These are phyloP conservation scores for Silurus meridionalis DNA, from an alignment of 2,113 vertebrate species.

Conservation along the genomic window DNA sequence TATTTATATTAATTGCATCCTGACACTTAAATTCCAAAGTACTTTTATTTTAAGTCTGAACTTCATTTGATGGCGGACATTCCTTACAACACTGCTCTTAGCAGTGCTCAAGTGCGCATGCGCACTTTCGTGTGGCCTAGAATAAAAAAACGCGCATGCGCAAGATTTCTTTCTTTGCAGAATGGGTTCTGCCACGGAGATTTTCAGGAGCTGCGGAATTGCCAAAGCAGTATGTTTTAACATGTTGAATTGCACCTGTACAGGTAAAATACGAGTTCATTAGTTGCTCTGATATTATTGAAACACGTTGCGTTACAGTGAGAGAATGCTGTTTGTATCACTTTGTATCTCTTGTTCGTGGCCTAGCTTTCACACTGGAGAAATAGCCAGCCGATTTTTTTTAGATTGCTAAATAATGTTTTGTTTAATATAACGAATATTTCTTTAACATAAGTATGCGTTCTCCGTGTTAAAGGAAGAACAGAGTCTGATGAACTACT, in stretches of 20 bases:
- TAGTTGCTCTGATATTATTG: background rate
- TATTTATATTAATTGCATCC: background rate
- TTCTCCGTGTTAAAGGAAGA: background rate
- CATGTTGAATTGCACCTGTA: background rate
- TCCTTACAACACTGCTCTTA: background rate
- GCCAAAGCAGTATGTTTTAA: background rate
- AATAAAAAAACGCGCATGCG: constrained; percentile 36
- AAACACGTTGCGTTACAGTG: background rate
- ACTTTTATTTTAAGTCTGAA: background rate
- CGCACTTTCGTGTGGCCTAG: background rate
- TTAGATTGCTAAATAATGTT: background rate
- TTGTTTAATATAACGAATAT: background rate
- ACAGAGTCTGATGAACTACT: background rate
- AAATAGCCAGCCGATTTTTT: no score
- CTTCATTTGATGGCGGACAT: background rate
- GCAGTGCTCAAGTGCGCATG: constrained; percentile 35
- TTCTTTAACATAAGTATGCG: background rate
- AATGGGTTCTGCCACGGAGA: background rate
- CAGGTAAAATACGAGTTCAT: constrained; percentile 24
- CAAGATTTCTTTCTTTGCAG: background rate
- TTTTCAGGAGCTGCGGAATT: background rate
- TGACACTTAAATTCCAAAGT: background rate
- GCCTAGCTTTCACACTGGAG: background rate
- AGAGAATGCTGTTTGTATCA: background rate
- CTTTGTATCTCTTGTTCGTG: background rate